These are phyloP conservation scores for Halcyon smyrnensis DNA, from an alignment of 2,797 vertebrate species.

Conservation along the genomic window DNA sequence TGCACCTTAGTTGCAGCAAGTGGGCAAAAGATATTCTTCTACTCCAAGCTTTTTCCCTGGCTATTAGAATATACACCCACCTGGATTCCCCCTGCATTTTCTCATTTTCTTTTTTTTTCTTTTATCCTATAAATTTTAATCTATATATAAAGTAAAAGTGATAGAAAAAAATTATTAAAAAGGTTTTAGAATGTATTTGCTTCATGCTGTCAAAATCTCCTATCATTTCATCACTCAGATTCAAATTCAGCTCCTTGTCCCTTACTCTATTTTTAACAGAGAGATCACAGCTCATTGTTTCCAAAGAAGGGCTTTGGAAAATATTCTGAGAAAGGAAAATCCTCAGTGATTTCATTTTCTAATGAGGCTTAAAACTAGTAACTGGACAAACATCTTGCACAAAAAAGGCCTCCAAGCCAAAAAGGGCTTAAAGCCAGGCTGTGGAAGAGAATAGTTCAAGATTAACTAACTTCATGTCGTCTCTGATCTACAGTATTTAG, in stretches of 20 bases:
- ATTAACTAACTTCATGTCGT: not conserved
- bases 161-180: not conserved
- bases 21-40: not conserved
- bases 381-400: not conserved
- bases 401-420: not conserved
- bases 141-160: not conserved
- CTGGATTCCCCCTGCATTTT: not conserved
- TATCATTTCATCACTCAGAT: fast-evolving
- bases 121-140: not conserved
- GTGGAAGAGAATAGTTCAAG: not conserved
- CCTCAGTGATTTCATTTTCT: conserved; percentile 14
- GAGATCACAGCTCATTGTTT: conserved; percentile 19
- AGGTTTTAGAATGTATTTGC: not conserved
- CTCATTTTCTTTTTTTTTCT: not conserved
- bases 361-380: conserved; percentile 38
- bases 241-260: not conserved
- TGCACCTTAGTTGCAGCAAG: not conserved
- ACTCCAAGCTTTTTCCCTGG: fast-evolving
- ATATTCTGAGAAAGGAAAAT: conserved; percentile 31
- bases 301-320: conserved; percentile 30
- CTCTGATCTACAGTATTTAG: not conserved
- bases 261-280: conserved; percentile 14
- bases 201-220: not conserved
- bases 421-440: not conserved
- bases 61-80: not conserved